Percentiles rank a stretch among this genome's conserved stretches.
Evolutionary conservation across 2,113 vertebrate species (phyloP).

Genomic region (Lepus americanus): DNA sequence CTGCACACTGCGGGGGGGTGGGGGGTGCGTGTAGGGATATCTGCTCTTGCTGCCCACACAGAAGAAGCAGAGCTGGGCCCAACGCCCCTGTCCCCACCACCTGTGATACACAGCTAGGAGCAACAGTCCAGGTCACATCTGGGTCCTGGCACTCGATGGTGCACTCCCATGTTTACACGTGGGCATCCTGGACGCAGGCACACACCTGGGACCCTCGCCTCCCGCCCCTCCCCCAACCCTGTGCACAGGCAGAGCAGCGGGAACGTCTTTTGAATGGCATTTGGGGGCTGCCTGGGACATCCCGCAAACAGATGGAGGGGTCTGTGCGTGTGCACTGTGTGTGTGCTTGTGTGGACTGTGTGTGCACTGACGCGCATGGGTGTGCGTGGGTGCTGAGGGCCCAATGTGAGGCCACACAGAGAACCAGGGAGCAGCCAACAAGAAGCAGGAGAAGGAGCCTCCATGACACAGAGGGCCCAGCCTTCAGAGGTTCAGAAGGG

Average conservation of each 20-base stretch:
- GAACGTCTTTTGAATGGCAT: too few relatives aligned
- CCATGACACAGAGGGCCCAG: too few relatives aligned
- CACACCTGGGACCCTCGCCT: background rate
- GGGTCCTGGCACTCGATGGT: background rate
- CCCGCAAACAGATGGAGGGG: background rate
- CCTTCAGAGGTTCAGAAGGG: too few relatives aligned
- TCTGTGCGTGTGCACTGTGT: background rate
- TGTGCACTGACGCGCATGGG: too few relatives aligned
- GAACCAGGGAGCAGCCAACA: background rate
- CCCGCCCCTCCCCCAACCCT: too few relatives aligned
- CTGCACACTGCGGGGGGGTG: too few relatives aligned
- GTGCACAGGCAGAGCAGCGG: too few relatives aligned
- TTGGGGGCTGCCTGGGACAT: too few relatives aligned
- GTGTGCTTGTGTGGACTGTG: background rate
- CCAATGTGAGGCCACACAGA: too few relatives aligned
- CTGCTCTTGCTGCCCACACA: rapidly evolving
- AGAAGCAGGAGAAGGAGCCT: background rate
- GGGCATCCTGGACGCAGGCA: background rate
- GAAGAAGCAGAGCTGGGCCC: rapidly evolving
- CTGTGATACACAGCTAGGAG: rapidly evolving
- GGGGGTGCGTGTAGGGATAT: too few relatives aligned
- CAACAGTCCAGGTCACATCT: background rate
- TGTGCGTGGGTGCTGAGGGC: background rate
- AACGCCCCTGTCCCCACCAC: rapidly evolving
- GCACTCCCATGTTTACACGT: too few relatives aligned